These are phyloP conservation scores for Cepaea hortensis DNA, from an alignment of 2,888 invertebrate species.

Conservation along the genomic window DNA sequence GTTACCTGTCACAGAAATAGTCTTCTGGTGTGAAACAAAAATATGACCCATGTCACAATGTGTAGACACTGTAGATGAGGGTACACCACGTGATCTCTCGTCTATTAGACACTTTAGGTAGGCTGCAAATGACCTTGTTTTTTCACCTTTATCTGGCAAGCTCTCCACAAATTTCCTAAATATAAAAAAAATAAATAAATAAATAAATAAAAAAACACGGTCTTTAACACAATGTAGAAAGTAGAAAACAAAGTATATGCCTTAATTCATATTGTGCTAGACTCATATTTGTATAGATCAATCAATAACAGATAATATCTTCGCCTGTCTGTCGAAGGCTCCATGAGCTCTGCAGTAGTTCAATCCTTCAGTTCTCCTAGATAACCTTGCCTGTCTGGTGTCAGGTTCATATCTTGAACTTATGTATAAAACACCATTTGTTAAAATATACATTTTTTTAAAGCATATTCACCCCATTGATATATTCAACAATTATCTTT, in stretches of 20 bases:
- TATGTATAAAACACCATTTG: neutral
- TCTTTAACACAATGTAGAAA: no score
- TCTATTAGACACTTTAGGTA: constrained; percentile 42
- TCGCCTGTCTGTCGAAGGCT: constrained; percentile 54
- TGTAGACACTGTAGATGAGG: neutral
- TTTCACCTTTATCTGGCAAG: constrained; percentile 58
- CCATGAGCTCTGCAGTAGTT: constrained; percentile 50
- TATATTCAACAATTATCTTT: no score
- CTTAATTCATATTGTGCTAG: no score
- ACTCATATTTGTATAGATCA: no score
- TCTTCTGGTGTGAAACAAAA: neutral
- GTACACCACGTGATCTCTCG: neutral
- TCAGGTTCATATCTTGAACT: constrained; percentile 30
- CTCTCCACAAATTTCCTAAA: constrained; percentile 53
- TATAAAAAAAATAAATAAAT: constrained; percentile 1
- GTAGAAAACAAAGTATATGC: neutral
- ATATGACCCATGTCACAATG: neutral
- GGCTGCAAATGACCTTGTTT: constrained; percentile 45
- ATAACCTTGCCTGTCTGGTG: constrained; percentile 52
- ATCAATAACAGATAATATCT: constrained; percentile 44
- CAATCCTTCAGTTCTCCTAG: constrained; percentile 53
- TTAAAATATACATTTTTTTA: neutral
- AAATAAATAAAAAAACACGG: neutral
- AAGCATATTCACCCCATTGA: neutral
- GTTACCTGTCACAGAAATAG: no score